These are phyloP conservation scores for Lagorchestes hirsutus DNA, from an alignment of 2,797 vertebrate genomes.

Conservation along the genomic window DNA sequence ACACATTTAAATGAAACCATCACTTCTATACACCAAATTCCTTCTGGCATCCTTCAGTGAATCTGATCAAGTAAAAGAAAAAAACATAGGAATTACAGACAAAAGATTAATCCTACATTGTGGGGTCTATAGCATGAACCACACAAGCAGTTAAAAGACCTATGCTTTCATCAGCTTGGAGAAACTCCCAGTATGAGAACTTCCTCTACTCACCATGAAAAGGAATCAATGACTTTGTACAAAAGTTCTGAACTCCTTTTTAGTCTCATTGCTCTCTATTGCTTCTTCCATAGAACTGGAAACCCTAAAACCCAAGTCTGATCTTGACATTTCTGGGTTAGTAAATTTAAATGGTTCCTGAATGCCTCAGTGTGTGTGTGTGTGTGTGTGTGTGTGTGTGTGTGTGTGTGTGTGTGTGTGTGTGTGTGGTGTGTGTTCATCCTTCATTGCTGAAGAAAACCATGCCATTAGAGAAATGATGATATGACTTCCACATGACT, in stretches of 20 bases:
- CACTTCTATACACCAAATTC: background rate
- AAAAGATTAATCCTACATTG: background rate
- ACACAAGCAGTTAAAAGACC: background rate
- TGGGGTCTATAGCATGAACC: background rate
- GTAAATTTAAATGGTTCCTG: background rate
- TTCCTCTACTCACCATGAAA: background rate
- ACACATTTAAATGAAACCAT: background rate
- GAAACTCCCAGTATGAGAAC: background rate
- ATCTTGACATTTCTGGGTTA: background rate
- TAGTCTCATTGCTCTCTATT: background rate
- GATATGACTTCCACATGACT: too few species aligned
- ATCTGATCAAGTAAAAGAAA: background rate
- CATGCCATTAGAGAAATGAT: too few species aligned
- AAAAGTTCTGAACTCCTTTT: background rate
- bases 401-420: too few species aligned
- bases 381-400: too few species aligned
- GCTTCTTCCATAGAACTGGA: background rate
- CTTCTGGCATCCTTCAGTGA: background rate
- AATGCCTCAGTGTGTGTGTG: background rate
- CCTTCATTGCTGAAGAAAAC: too few species aligned
- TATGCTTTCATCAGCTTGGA: background rate
- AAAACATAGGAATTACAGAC: background rate
- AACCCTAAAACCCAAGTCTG: background rate
- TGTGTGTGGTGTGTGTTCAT: too few species aligned
- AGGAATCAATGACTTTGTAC: background rate